Percentiles rank a stretch among this genome's conserved stretches.
These are phyloP conservation scores for Panopea generosa DNA, from an alignment of 2,888 invertebrate species.

Conservation along the genomic window DNA sequence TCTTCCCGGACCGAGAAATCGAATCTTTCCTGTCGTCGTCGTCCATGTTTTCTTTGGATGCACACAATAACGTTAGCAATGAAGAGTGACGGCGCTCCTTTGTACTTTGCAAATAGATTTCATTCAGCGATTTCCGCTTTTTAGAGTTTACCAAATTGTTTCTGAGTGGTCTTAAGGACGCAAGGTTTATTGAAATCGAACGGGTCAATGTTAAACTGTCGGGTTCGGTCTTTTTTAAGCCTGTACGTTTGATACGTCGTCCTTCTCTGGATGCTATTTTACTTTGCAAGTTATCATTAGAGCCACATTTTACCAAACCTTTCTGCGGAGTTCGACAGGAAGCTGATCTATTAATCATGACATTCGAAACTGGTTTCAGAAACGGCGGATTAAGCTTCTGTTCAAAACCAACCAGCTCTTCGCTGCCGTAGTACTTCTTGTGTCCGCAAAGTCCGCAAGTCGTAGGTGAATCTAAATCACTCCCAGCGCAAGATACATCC, in stretches of 20 bases:
- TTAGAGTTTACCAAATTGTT: background rate
- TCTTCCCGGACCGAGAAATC: background rate
- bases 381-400: background rate
- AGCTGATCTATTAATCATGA: constrained; percentile 26
- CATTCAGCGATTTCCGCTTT: constrained; percentile 34
- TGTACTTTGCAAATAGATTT: constrained; percentile 17
- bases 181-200: constrained; percentile 38
- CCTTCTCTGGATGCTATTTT: background rate
- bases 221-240: constrained; percentile 18
- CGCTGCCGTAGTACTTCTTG: constrained; percentile 22
- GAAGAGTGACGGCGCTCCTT: constrained; percentile 34
- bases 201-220: constrained; percentile 30
- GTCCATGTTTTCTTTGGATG: background rate
- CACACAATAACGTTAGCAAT: constrained; percentile 19
- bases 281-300: constrained; percentile 27
- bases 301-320: constrained; percentile 26
- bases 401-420: constrained; percentile 8
- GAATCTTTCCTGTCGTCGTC: background rate
- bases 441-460: constrained; percentile 35
- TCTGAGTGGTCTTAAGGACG: constrained; percentile 11
- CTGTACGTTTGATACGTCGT: constrained; percentile 9
- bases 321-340: constrained; percentile 21
- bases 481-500: constrained; percentile 1
- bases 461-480: constrained; percentile 25
- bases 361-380: background rate